Evolutionary conservation across 2,888 invertebrate genomes (phyloP).

Genomic region (Trissolcus brochymenae): DNA sequence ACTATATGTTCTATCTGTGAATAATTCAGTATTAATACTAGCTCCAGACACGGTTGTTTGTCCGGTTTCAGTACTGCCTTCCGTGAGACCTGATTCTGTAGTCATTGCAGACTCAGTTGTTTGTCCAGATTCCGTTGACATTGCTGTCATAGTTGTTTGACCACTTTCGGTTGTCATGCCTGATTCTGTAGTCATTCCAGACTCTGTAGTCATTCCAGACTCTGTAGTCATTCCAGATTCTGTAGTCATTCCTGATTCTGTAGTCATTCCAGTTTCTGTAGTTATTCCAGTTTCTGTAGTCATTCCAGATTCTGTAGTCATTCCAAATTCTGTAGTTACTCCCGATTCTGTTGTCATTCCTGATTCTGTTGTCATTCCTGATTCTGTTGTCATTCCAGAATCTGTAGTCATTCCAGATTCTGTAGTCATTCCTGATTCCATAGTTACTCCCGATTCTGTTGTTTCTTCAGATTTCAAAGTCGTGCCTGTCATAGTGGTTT

Average conservation of each 20-base stretch:
- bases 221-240: not conserved
- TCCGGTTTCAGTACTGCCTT: not conserved
- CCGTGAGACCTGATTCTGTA: not conserved
- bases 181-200: conserved; percentile 6
- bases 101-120: not conserved
- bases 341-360: conserved; percentile 41
- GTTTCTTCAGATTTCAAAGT: conserved; percentile 50
- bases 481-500: conserved; percentile 60
- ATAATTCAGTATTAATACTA: not conserved
- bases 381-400: conserved; percentile 13
- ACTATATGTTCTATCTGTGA: conserved; percentile 3
- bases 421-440: conserved; percentile 59
- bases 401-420: conserved; percentile 53
- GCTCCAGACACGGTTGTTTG: conserved; percentile 41
- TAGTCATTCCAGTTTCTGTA: conserved; percentile 18
- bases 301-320: conserved; percentile 13
- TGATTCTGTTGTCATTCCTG: conserved; percentile 29
- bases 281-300: conserved; percentile 15
- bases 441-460: conserved; percentile 14
- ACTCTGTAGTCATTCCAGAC: conserved; percentile 7
- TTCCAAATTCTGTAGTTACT: conserved; percentile 22
- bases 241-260: conserved; percentile 16
- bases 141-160: not conserved
- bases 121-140: not conserved
- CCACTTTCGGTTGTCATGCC: conserved; percentile 9